Evolutionary conservation across 37 sponge, comb jelly and placozoan genomes (phyloP), one percentile per base, ranked within the genome.

Genomic region (Cladorhizidae sp.): DNA sequence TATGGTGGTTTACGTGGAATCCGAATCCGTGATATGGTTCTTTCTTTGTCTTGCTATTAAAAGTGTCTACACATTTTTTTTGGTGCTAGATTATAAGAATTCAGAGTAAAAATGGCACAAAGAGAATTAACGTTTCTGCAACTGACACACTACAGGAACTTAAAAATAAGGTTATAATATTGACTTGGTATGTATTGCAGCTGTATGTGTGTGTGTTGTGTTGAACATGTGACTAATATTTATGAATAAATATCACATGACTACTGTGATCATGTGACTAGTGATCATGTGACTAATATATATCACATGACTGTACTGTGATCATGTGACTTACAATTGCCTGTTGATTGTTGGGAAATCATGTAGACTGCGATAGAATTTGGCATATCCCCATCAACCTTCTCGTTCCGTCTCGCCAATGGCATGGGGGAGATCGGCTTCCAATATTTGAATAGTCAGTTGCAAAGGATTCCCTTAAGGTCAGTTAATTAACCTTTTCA

Each of bases 91-190:
- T 93, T 57, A 63, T 96, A 1, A 80, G 97, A 59, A 88, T 96
- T 1, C 84, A 90, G 64, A 81, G 89, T 39, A 62, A 83, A 40
- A 75, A 83, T 67, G 97, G 97, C 0, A 93, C 94, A n/a, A 88
- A 88, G 62, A 78, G 97, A 49, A 79, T 96, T 1, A 54, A 83
- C 2, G 70, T 87, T 0, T 25, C 58, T 7, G 70, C 74, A 0
- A 62, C 81, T 50, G 86, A 77, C 23, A 78, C 92, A 57, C 55
- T 89, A 31, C 56, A 70, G 28, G 69, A 70, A 26, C 43, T 93
- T 54, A 82, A 83, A 5, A 55, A 82, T 36, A 83, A 85, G 86
- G 84, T 91, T 35, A 79, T 56, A 11, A n/a, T 71, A 74, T 28
- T 28, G 49, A 49, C 56, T 63, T 79, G 75, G 29, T 35, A 1